Conservation (phyloP, 2,888 invertebrate species). For the Agriopis leucophaearia region DNA sequence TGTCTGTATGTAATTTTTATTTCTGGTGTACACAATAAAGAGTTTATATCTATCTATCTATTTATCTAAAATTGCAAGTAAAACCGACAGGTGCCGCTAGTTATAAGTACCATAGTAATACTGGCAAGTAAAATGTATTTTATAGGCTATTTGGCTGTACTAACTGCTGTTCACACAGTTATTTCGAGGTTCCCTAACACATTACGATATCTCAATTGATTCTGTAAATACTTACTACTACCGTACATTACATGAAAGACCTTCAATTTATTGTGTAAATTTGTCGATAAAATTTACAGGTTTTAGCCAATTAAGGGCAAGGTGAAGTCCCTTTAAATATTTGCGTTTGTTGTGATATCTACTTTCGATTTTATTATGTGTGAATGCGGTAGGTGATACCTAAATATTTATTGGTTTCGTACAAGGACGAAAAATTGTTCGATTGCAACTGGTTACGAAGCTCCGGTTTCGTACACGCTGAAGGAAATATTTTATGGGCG, state of each 20-base stretch:
- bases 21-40: no score
- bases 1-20: no score
- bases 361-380: conserved; percentile 1
- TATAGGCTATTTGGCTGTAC: neutral
- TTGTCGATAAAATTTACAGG: conserved; percentile 25
- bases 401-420: neutral
- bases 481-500: no score
- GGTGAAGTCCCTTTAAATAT: conserved; percentile 18
- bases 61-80: no score
- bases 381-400: neutral
- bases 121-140: neutral
- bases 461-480: no score
- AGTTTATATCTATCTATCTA: no score
- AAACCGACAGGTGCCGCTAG: neutral
- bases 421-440: no score
- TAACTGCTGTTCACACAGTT: conserved; percentile 17
- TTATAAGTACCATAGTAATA: neutral
- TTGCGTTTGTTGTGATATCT: neutral
- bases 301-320: conserved; percentile 24
- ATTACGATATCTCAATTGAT: conserved; percentile 28
- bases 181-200: conserved; percentile 28
- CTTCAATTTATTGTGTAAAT: conserved; percentile 23
- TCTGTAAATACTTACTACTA: conserved; percentile 16
- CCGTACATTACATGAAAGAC: conserved; percentile 8
- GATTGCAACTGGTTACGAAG: no score